These are phyloP conservation scores for Chrysemys picta DNA, from an alignment of 2,113 vertebrate species.

Conservation along the genomic window DNA sequence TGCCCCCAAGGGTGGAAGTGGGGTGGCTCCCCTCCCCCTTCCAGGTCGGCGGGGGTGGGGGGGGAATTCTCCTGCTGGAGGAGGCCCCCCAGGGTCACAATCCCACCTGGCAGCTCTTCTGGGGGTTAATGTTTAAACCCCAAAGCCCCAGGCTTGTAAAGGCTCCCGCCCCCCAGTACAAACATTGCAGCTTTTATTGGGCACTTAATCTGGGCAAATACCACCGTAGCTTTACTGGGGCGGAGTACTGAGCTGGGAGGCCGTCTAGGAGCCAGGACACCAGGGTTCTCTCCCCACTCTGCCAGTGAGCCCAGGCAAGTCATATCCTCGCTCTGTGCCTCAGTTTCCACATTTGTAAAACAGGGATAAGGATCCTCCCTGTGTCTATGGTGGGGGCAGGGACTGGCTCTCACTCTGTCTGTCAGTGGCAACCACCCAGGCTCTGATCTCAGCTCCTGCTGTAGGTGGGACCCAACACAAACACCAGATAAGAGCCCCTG, in stretches of 20 bases:
- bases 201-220: neutral
- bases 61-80: neutral
- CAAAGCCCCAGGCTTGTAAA: neutral
- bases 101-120: neutral
- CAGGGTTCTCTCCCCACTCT: neutral
- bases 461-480: neutral
- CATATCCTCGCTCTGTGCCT: neutral
- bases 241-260: neutral
- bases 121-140: neutral
- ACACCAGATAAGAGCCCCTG: neutral
- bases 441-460: neutral
- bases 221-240: neutral
- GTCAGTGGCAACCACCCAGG: no score
- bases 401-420: no score
- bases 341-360: neutral
- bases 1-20: no score
- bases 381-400: neutral
- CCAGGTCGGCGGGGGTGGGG: neutral
- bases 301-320: neutral
- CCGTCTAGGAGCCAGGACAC: neutral
- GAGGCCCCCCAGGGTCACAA: neutral
- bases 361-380: neutral
- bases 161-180: no score
- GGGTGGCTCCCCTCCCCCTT: no score
- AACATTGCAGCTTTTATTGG: neutral